A percentile compares a stretch with the other conserved stretches of the same genome.
Conservation (phyloP, 2,113 vertebrate genomes). For the Silurus glanis region DNA sequence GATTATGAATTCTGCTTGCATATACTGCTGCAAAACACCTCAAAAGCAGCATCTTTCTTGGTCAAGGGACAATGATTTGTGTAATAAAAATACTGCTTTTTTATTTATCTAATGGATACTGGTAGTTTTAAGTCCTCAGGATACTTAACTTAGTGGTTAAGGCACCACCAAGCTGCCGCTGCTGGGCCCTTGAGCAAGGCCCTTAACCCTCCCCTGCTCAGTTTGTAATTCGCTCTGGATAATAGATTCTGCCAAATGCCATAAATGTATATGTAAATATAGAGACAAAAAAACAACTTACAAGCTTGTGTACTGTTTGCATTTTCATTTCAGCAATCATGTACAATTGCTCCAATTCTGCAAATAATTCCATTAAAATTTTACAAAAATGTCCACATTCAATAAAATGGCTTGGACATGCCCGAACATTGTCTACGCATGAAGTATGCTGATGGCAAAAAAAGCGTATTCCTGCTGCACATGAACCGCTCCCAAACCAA, state of each 20-base stretch:
- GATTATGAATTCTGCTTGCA: not conserved
- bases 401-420: not conserved
- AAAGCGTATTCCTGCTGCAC: not conserved
- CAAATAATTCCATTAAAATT: not conserved
- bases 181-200: too few relatives aligned
- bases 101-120: not conserved
- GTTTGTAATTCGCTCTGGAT: too few relatives aligned
- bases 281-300: too few relatives aligned
- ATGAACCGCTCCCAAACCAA: not conserved
- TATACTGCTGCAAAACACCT: not conserved
- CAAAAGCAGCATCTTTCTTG: not conserved
- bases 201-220: too few relatives aligned
- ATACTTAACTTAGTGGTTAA: not conserved
- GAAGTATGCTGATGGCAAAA: not conserved
- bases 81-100: not conserved
- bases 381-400: not conserved
- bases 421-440: not conserved
- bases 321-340: not conserved
- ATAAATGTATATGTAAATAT: too few relatives aligned
- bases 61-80: not conserved
- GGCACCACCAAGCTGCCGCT: too few relatives aligned
- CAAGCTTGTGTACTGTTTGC: not conserved
- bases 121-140: not conserved
- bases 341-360: not conserved
- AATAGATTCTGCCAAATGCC: too few relatives aligned